Evolutionary conservation across 2,797 vertebrate species (phyloP).

Genomic region (Trichosurus vulpecula): DNA sequence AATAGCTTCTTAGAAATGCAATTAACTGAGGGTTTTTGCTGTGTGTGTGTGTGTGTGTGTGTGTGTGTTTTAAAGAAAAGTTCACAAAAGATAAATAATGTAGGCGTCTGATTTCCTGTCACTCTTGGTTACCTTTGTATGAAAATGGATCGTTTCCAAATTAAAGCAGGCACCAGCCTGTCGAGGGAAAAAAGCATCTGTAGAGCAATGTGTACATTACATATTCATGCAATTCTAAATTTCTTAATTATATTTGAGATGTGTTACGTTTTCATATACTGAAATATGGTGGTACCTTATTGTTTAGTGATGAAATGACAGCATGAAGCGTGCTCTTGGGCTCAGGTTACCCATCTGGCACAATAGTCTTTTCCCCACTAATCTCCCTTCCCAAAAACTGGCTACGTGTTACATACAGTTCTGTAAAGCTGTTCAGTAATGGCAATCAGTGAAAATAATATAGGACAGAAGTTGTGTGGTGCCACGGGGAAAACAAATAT

Average conservation of each 20-base stretch:
- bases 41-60: neutral
- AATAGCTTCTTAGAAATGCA: slow-evolving; percentile 85
- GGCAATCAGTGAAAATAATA: neutral
- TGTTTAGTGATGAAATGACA: slow-evolving; percentile 55
- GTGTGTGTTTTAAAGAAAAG: slow-evolving; percentile 39
- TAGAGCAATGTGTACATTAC: slow-evolving; percentile 77
- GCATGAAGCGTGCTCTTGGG: slow-evolving; percentile 7
- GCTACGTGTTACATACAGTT: neutral
- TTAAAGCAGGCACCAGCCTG: slow-evolving; percentile 84
- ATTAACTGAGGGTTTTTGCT: slow-evolving; percentile 76
- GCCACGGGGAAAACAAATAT: neutral
- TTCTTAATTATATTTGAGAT: slow-evolving; percentile 81
- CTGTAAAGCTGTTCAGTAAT: neutral
- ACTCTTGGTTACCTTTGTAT: slow-evolving; percentile 86
- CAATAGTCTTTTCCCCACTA: neutral
- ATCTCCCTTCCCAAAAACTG: neutral
- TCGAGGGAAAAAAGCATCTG: slow-evolving; percentile 79
- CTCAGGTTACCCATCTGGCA: slow-evolving; percentile 5
- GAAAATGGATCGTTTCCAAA: slow-evolving; percentile 86
- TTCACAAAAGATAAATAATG: slow-evolving; percentile 81
- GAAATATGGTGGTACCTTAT: slow-evolving; percentile 63
- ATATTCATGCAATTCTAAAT: slow-evolving; percentile 75
- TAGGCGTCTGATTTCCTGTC: slow-evolving; percentile 82
- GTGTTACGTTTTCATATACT: slow-evolving; percentile 68
- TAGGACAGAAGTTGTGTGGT: neutral